Percentiles rank a stretch among this genome's conserved stretches.
These are phyloP conservation scores for Sebastes itinus DNA, from an alignment of 2,797 vertebrate species.

Conservation along the genomic window DNA sequence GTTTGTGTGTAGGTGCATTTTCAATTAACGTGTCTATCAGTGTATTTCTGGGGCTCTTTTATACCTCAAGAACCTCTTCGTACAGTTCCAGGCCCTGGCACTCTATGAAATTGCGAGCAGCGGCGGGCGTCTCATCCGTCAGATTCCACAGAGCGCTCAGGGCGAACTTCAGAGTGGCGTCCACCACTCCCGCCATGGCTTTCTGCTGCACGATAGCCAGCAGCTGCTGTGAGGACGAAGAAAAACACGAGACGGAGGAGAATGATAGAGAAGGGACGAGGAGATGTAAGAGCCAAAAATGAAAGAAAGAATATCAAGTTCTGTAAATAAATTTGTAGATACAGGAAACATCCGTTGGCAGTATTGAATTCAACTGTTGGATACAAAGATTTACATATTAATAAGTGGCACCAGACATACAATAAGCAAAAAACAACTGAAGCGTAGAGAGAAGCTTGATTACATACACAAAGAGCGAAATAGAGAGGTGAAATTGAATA, in stretches of 20 bases:
- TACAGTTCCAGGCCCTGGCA: conserved; percentile 95
- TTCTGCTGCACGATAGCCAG: conserved; percentile 94
- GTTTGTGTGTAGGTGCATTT: neutral
- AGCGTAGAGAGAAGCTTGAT: conserved; percentile 5
- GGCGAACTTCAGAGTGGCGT: conserved; percentile 92
- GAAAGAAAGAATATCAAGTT: neutral
- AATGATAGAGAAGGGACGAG: neutral
- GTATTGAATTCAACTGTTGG: neutral
- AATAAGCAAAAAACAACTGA: neutral
- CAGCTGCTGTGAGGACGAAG: conserved; percentile 84
- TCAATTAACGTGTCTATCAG: neutral
- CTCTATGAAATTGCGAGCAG: conserved; percentile 91
- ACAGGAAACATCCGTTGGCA: neutral
- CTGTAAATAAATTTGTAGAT: neutral
- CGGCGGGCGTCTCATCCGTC: conserved; percentile 92
- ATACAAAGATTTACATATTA: neutral
- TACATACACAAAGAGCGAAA: conserved; percentile 8
- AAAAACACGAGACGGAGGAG: neutral
- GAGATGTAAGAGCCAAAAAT: neutral
- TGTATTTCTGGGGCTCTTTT: neutral
- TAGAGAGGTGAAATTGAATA: conserved; percentile 4
- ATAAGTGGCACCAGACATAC: neutral
- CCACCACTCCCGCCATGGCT: conserved; percentile 89
- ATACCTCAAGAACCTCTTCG: conserved; percentile 93
- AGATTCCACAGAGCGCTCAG: conserved; percentile 95